Evolutionary conservation across 2,888 invertebrate genomes (phyloP), one percentile per base, ranked within the genome.

Genomic region (Microctonus hyperodae): DNA sequence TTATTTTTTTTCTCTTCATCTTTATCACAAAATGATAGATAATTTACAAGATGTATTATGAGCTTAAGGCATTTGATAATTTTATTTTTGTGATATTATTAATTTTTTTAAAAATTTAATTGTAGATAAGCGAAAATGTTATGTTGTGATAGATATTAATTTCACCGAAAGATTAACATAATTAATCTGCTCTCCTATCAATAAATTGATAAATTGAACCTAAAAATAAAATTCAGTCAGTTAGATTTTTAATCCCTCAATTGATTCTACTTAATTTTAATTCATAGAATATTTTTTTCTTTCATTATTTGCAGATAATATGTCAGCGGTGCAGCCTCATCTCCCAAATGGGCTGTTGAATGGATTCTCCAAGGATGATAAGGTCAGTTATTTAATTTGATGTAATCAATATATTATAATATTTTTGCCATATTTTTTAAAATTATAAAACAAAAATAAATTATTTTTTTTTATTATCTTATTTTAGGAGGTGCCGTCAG

Each of bases 271-370:
- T 53, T 31, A 48, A 23, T 63, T 69, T 64, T 20, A 22, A 20
- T 35, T 44, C 11, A 20, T 61, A 48, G n/a, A 10, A 16, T 57
- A 16, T 57, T 16, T 56, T 50, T 56, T 11, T 35, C 40, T 59
- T 28, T 7, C 4, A 50, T 44, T 62, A 67, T 31, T 78, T 78
- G 9, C 70, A 80, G 79, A 81, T 70, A 79, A 77, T 64, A 80
- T 81, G 81, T 74, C 77, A 63, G 73, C 74, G 35, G 75, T 77
- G 67, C 77, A 79, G 68, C 74, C 77, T 28, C 74, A 75, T 23
- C 64, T 78, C 35, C 25, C 75, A 11, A 80, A 82, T 61, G 80
- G 78, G 22, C 58, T 74, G 35, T 57, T 72, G 31, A 81, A 79
- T 70, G 81, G 76, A 25, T 77, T 78, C 56, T 69, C 70, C 10